phyloP scores from a whole-genome alignment of 2,797 vertebrate genomes.

The Anguilla marmorata region DNA sequence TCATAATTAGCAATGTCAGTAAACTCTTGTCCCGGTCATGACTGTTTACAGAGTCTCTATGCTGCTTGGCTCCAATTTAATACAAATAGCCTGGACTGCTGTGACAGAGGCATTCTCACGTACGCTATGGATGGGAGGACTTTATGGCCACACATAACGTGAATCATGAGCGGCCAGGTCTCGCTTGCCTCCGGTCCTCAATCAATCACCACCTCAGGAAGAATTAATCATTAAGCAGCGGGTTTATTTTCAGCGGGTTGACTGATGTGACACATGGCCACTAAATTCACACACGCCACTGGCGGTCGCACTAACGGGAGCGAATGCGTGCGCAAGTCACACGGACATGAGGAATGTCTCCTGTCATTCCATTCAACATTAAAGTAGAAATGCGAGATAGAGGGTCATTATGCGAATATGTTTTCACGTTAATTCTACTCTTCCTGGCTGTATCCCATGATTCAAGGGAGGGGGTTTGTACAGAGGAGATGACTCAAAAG shows the following conservation, averaged over 20 bases:
- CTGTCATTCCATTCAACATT: conserved; percentile 4
- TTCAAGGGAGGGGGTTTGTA: background rate
- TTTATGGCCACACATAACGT: background rate
- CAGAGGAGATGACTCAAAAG: background rate
- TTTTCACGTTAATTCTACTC: background rate
- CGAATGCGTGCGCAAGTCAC: background rate
- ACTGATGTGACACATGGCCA: conserved; percentile 64
- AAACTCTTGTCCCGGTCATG: background rate
- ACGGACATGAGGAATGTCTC: background rate
- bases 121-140: background rate
- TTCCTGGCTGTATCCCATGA: background rate
- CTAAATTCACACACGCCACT: conserved; percentile 60
- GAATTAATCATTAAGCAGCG: conserved; percentile 67
- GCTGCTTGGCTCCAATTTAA: conserved; percentile 12
- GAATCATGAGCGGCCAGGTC: conserved; percentile 46
- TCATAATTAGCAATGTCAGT: conserved; percentile 16
- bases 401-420: conserved; percentile 2
- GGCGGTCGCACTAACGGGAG: conserved; percentile 55
- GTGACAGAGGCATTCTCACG: conserved; percentile 9
- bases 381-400: background rate
- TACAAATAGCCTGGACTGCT: background rate
- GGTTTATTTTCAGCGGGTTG: conserved; percentile 56
- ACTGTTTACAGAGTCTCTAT: conserved; percentile 10
- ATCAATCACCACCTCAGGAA: conserved; percentile 55
- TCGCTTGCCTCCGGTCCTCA: conserved; percentile 47